Evolutionary conservation across 2,888 invertebrate species (phyloP), one percentile per base, ranked within the genome.

Genomic region (Stomorhina lunata): DNA sequence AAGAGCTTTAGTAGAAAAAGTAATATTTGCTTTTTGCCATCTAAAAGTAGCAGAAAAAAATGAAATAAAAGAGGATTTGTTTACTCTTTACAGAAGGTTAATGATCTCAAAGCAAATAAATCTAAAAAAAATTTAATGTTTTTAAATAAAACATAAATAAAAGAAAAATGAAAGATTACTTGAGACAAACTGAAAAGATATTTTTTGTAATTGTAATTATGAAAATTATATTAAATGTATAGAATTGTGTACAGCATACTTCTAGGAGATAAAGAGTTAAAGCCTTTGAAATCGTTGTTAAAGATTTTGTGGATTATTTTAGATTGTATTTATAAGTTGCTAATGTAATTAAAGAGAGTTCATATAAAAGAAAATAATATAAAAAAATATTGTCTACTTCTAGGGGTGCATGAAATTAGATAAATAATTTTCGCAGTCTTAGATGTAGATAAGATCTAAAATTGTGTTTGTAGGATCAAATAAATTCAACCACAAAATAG

Each of bases 21-120:
- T 77, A 78, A 81, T 48, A 69, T 65, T 53, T 76, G 15, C n/a
- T 45, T 37, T 37, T 63, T 57, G 17, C 37, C 29, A 29, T 27
- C 22, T n/a, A 29, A 34, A n/a, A 32, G n/a, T n/a, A n/a, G n/a
- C n/a, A n/a, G n/a, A 45, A 29, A 50, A 15, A 59, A 43, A 37
- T 40, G 25, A 3, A 9, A 29, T 20, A 32, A 27, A 48, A 27
- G 37, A 48, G 22, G 53, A 57, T 78, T 55, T 34, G 15, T 53
- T 65, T 61, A 53, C 50, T 4, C 10, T 53, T 25, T 20, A 45
- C 43, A 77, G n/a, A 75, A 82, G 82, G 82, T 82, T 79, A 82
- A 79, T 69, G 82, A 82, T 82, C 78, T 59, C 32, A 57, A 50
- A 72, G 50, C n/a, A n/a, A n/a, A n/a, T n/a, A n/a, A n/a, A n/a